phyloP scores from a whole-genome alignment of 2,797 vertebrate genomes.

The Pogoniulus pusillus region DNA sequence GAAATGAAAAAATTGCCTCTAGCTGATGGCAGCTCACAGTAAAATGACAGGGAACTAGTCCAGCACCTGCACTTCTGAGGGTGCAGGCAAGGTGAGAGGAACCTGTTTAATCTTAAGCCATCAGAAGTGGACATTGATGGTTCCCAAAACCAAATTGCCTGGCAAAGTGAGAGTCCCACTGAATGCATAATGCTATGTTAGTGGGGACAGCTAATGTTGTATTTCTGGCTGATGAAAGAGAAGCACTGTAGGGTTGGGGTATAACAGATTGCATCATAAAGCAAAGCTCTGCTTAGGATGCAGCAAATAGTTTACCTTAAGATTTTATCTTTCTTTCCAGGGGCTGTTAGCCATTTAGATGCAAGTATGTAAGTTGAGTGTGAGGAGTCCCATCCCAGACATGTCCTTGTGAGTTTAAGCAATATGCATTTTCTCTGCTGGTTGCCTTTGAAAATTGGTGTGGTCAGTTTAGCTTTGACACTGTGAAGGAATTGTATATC shows the following conservation, averaged over 20 bases:
- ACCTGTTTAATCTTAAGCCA: neutral
- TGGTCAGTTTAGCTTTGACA: neutral
- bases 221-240: neutral
- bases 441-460: neutral
- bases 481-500: neutral
- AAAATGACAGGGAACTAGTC: neutral
- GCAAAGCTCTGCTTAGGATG: neutral
- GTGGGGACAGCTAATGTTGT: neutral
- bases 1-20: neutral
- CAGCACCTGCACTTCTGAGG: neutral
- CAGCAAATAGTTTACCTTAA: neutral
- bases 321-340: neutral
- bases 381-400: neutral
- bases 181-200: neutral
- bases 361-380: neutral
- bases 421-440: neutral
- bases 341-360: neutral
- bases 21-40: neutral
- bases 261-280: neutral
- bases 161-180: neutral
- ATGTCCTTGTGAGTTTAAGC: neutral
- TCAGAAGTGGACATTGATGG: neutral
- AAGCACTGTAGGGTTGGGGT: neutral
- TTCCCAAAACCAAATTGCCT: neutral
- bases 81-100: accelerated